Conservation (phyloP, 2,113 vertebrate genomes). For the Takifugu bimaculatus region DNA sequence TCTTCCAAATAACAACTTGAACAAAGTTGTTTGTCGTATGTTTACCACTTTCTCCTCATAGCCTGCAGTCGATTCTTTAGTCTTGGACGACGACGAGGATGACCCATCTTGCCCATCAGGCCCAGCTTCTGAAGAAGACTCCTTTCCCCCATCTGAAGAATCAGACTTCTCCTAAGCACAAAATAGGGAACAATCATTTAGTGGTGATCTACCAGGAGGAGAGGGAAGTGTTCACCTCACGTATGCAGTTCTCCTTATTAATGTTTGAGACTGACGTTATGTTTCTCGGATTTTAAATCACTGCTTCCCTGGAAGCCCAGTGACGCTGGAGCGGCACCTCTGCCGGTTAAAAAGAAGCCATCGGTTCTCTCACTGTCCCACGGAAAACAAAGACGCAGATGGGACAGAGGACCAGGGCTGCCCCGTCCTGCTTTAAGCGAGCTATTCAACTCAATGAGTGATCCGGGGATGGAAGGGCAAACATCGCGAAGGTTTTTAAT, state of each 20-base stretch:
- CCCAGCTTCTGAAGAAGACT: conserved; percentile 74
- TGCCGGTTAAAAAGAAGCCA: neutral
- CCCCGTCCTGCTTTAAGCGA: neutral
- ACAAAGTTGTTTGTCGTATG: neutral
- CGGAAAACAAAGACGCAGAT: conserved; percentile 55
- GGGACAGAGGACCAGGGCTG: conserved; percentile 16
- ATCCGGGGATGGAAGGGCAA: neutral
- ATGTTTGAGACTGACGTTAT: too few relatives aligned
- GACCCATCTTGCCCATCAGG: conserved; percentile 79
- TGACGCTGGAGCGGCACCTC: too few relatives aligned
- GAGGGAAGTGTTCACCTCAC: too few relatives aligned
- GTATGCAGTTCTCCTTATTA: too few relatives aligned
- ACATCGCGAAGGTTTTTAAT: neutral
- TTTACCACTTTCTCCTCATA: conserved; percentile 98
- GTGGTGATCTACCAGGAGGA: too few relatives aligned
- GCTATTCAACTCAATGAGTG: neutral
- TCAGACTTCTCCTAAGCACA: conserved; percentile 51
- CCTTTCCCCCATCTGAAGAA: conserved; percentile 71
- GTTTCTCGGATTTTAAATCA: too few relatives aligned
- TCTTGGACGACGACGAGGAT: conserved; percentile 74
- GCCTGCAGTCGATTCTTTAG: conserved; percentile 78
- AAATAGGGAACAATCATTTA: neutral
- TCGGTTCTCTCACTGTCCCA: neutral
- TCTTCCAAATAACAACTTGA: too few relatives aligned
- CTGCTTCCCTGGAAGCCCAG: too few relatives aligned